These are phyloP conservation scores for Esox lucius DNA, from an alignment of 2,797 vertebrate genomes.

Conservation along the genomic window DNA sequence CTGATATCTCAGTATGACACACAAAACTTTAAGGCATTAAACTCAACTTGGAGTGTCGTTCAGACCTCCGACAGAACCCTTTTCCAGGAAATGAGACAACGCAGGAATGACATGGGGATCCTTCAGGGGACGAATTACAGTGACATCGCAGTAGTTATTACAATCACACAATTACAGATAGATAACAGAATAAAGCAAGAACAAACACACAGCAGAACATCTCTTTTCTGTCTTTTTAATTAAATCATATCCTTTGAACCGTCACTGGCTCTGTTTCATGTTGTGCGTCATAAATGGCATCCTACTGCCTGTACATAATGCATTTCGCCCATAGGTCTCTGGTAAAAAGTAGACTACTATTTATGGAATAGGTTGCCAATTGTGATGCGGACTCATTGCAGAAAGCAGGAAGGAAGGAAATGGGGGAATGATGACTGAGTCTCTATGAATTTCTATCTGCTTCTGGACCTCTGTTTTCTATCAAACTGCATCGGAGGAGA, in stretches of 20 bases:
- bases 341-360: not conserved
- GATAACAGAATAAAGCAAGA: not conserved
- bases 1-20: no score
- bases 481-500: not conserved
- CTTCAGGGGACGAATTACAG: not conserved
- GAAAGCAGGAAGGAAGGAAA: not conserved
- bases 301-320: no score
- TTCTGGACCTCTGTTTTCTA: slow-evolving; percentile 17
- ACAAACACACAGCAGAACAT: not conserved
- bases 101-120: not conserved
- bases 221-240: not conserved
- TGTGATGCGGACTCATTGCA: not conserved
- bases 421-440: slow-evolving; percentile 16
- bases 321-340: not conserved
- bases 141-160: not conserved
- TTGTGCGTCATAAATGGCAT: no score
- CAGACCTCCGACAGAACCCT: no score
- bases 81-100: not conserved
- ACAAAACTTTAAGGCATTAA: no score
- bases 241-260: slow-evolving; percentile 1
- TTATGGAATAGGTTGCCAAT: no score
- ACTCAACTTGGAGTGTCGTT: no score
- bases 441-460: not conserved
- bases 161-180: not conserved
- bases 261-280: not conserved